phyloP scores from a whole-genome alignment of 1,140 invertebrate species.

The Laodelphax striatellus region DNA sequence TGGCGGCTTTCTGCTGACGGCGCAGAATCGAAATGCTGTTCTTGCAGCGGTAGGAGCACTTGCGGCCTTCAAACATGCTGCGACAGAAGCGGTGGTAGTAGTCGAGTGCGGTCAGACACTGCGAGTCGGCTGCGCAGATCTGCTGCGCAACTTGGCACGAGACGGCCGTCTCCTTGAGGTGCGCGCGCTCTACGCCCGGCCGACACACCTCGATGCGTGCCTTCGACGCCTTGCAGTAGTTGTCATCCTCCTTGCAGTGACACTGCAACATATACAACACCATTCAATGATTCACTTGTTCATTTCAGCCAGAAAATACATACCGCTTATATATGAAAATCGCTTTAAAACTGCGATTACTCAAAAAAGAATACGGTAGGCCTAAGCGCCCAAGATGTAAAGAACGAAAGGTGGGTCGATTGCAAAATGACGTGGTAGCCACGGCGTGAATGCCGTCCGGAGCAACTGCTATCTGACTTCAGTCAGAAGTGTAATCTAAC shows the following conservation, averaged over 20 bases:
- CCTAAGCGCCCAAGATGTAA: too few relatives aligned
- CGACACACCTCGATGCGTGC: conserved; percentile 62
- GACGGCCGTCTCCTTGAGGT: conserved; percentile 48
- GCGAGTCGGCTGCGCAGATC: conserved; percentile 62
- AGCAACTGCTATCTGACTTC: too few relatives aligned
- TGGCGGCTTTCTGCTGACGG: conserved; percentile 65
- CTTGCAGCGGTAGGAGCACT: conserved; percentile 58
- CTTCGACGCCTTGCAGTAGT: conserved; percentile 62
- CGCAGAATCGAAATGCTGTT: conserved; percentile 67
- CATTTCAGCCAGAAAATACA: too few relatives aligned
- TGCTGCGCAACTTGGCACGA: conserved; percentile 63
- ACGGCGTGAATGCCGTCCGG: too few relatives aligned
- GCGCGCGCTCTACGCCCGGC: conserved; percentile 57
- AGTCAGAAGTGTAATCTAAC: too few relatives aligned
- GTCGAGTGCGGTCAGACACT: conserved; percentile 58
- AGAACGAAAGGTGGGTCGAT: too few relatives aligned
- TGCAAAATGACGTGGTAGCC: too few relatives aligned
- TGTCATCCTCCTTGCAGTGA: conserved; percentile 48
- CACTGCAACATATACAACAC: conserved; percentile 17
- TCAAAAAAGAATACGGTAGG: too few relatives aligned
- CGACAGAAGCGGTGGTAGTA: conserved; percentile 61
- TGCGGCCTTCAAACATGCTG: conserved; percentile 62
- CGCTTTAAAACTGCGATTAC: too few relatives aligned
- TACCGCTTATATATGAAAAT: too few relatives aligned
- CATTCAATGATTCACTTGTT: too few relatives aligned